These are phyloP conservation scores for Leptura quadrifasciata DNA, from an alignment of 2,888 invertebrate species.

Conservation along the genomic window DNA sequence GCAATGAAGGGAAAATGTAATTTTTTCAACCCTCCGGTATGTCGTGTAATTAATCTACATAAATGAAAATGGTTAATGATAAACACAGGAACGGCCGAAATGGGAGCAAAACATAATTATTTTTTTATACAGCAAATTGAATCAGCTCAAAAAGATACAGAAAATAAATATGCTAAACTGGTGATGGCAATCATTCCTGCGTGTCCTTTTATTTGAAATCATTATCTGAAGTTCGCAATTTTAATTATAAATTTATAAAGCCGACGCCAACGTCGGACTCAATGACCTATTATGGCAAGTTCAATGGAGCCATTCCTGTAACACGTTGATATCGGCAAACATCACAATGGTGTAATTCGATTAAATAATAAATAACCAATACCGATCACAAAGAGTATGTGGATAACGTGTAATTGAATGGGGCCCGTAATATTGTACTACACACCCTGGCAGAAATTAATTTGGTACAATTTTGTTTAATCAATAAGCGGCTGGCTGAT, in stretches of 20 bases:
- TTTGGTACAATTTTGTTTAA: slow-evolving; percentile 42
- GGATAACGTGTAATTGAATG: slow-evolving; percentile 17
- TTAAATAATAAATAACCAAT: slow-evolving; percentile 25
- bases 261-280: not conserved
- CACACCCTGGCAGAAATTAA: slow-evolving; percentile 34
- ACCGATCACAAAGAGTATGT: slow-evolving; percentile 15
- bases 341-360: not conserved
- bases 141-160: too few species aligned
- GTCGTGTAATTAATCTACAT: too few species aligned
- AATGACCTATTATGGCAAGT: not conserved
- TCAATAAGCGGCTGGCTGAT: slow-evolving; percentile 42
- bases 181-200: too few species aligned
- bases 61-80: too few species aligned
- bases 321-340: not conserved
- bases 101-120: too few species aligned
- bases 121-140: too few species aligned
- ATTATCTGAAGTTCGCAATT: too few species aligned
- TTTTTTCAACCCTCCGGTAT: too few species aligned
- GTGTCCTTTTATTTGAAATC: too few species aligned
- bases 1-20: too few species aligned
- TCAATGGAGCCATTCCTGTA: not conserved
- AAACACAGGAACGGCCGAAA: too few species aligned
- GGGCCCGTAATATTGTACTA: slow-evolving; percentile 15
- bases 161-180: too few species aligned
- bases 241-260: slow-evolving; percentile 7